Conservation (phyloP, 2,888 invertebrate genomes). For the Saturnia pavonia region DNA sequence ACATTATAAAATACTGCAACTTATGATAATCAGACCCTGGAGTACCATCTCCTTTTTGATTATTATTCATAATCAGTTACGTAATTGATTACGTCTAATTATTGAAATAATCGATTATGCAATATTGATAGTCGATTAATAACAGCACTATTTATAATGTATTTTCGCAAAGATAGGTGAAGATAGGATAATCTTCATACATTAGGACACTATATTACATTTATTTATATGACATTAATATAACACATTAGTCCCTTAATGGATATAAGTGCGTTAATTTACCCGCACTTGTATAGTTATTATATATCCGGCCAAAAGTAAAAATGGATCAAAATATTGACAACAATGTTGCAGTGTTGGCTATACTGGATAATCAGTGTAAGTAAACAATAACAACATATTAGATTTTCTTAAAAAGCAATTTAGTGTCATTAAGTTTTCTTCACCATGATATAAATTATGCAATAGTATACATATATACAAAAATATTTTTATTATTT, state of each 20-base stretch:
- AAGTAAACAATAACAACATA: constrained; percentile 39
- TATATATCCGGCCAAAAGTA: constrained; percentile 33
- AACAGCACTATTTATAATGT: too few species aligned
- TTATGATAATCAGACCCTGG: too few species aligned
- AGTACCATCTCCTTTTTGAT: too few species aligned
- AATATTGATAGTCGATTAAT: too few species aligned
- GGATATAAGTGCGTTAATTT: background rate
- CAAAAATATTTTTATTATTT: constrained; percentile 17
- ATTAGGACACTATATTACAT: too few species aligned
- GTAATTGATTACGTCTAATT: too few species aligned
- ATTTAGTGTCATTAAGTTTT: constrained; percentile 13
- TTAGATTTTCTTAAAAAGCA: constrained; percentile 1
- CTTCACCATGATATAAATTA: background rate
- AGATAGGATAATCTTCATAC: too few species aligned
- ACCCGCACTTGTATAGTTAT: constrained; percentile 26
- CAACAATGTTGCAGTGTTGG: constrained; percentile 60
- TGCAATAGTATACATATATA: constrained; percentile 17
- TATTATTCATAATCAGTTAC: too few species aligned
- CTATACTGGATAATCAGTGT: constrained; percentile 61
- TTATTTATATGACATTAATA: background rate
- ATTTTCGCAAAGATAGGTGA: too few species aligned
- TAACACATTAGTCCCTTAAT: background rate
- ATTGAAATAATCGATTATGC: too few species aligned
- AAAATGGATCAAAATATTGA: constrained; percentile 62
- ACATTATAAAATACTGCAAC: too few species aligned